Percentiles rank a stretch among this genome's conserved stretches.
These are phyloP conservation scores for Scaptomyza graminum DNA, from an alignment of 1,140 invertebrate genomes.

Conservation along the genomic window DNA sequence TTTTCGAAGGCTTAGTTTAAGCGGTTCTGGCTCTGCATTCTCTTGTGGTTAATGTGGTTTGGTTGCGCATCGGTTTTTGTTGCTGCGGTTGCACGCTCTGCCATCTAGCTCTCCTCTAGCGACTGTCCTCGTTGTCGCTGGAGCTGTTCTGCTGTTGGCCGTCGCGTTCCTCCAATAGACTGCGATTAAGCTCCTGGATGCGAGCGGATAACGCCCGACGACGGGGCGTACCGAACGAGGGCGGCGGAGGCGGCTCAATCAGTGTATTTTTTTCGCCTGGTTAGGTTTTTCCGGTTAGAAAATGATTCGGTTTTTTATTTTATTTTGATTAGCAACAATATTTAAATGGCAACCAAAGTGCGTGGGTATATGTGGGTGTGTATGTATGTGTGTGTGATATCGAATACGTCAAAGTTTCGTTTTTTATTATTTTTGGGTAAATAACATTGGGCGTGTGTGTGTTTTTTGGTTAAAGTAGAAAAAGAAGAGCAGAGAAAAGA, in stretches of 20 bases:
- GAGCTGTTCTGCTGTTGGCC: constrained; percentile 80
- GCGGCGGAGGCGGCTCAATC: constrained; percentile 77
- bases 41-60: constrained; percentile 13
- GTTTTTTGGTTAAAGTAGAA: constrained; percentile 64
- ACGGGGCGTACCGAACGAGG: constrained; percentile 79
- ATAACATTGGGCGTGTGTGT: constrained; percentile 27
- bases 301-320: constrained; percentile 8
- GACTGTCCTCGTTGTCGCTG: constrained; percentile 82
- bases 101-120: constrained; percentile 30
- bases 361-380: constrained; percentile 14
- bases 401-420: constrained; percentile 20
- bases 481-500: constrained; percentile 79
- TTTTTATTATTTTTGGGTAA: constrained; percentile 27
- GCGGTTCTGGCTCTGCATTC: constrained; percentile 26
- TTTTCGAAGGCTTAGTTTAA: constrained; percentile 35
- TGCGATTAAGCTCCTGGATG: constrained; percentile 81
- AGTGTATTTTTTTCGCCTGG: constrained; percentile 81
- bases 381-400: constrained; percentile 10
- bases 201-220: constrained; percentile 77
- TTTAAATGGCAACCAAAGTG: constrained; percentile 36
- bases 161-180: constrained; percentile 78
- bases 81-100: constrained; percentile 57
- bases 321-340: constrained; percentile 40
- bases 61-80: constrained; percentile 50
- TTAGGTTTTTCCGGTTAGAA: constrained; percentile 36